Evolutionary conservation across 2,797 vertebrate species (phyloP).

Genomic region (Acipenser transmontanus): DNA sequence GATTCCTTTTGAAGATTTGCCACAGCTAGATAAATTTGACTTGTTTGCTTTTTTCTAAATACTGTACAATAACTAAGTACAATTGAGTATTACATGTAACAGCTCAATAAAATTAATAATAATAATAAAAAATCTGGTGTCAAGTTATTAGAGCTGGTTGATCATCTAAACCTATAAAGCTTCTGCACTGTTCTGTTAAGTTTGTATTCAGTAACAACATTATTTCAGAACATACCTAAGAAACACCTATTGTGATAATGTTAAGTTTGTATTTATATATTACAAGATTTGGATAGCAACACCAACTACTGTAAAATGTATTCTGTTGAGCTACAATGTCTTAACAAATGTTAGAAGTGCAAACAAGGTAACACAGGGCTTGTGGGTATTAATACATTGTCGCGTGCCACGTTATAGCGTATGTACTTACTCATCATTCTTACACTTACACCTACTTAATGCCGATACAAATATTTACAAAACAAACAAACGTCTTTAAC

Average conservation of each 20-base stretch:
- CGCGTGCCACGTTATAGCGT: conserved; percentile 29
- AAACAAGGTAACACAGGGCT: conserved; percentile 57
- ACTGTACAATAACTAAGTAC: too few species aligned
- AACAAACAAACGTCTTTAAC: not conserved
- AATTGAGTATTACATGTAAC: too few species aligned
- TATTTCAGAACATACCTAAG: not conserved
- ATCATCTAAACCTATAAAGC: too few species aligned
- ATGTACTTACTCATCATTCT: conserved; percentile 8
- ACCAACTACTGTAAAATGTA: too few species aligned
- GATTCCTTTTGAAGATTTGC: not conserved
- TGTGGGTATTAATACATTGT: conserved; percentile 27
- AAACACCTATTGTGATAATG: too few species aligned
- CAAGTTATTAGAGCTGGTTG: too few species aligned
- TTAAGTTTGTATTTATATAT: not conserved
- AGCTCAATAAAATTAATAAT: too few species aligned
- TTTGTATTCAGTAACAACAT: not conserved
- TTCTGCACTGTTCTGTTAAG: too few species aligned
- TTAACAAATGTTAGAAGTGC: conserved; percentile 33
- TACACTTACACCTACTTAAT: not conserved
- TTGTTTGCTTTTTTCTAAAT: too few species aligned
- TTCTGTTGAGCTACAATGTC: too few species aligned
- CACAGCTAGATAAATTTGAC: too few species aligned
- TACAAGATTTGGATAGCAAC: not conserved
- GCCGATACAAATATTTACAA: not conserved
- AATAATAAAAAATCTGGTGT: too few species aligned